Percentiles rank a stretch among this genome's conserved stretches.
These are phyloP conservation scores for Apodemia hepburni DNA, from an alignment of 2,888 invertebrate genomes.

Conservation along the genomic window DNA sequence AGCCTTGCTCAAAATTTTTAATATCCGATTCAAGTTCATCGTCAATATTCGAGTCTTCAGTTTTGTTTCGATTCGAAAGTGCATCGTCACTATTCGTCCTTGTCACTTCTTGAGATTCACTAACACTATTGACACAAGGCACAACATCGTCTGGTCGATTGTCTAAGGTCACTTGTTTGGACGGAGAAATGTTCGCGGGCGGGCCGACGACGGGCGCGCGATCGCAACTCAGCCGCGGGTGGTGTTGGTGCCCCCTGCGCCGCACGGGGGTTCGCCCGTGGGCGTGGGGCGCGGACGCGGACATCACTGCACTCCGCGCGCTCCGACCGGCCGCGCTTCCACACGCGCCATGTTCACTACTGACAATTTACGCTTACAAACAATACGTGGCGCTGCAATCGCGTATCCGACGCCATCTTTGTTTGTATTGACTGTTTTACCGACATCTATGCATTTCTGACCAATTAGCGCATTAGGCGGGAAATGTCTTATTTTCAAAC, in stretches of 20 bases:
- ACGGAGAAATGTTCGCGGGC: slow-evolving; percentile 53
- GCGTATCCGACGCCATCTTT: slow-evolving; percentile 58
- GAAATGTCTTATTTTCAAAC: slow-evolving; percentile 38
- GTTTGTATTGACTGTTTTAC: slow-evolving; percentile 60
- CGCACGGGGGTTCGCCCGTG: slow-evolving; percentile 80
- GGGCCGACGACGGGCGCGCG: slow-evolving; percentile 75
- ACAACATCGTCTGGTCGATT: slow-evolving; percentile 70
- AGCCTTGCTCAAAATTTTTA: slow-evolving; percentile 53
- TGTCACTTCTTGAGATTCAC: slow-evolving; percentile 78
- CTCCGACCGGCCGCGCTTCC: slow-evolving; percentile 66
- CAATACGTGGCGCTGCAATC: slow-evolving; percentile 62
- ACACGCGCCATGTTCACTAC: slow-evolving; percentile 81
- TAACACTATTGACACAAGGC: slow-evolving; percentile 79
- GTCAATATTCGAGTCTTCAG: slow-evolving; percentile 61
- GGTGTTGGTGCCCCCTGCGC: slow-evolving; percentile 88
- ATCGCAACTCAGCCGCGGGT: slow-evolving; percentile 84
- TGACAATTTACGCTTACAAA: slow-evolving; percentile 46
- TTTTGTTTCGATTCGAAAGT: slow-evolving; percentile 71
- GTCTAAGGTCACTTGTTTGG: slow-evolving; percentile 71
- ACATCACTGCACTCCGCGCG: slow-evolving; percentile 75
- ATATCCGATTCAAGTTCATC: slow-evolving; percentile 62
- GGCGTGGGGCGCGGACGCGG: slow-evolving; percentile 79
- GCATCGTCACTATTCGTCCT: slow-evolving; percentile 79
- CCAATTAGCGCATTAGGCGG: slow-evolving; percentile 39
- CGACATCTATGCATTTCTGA: slow-evolving; percentile 43